Conservation (phyloP, 2,113 vertebrate species). For the Sorex araneus region DNA sequence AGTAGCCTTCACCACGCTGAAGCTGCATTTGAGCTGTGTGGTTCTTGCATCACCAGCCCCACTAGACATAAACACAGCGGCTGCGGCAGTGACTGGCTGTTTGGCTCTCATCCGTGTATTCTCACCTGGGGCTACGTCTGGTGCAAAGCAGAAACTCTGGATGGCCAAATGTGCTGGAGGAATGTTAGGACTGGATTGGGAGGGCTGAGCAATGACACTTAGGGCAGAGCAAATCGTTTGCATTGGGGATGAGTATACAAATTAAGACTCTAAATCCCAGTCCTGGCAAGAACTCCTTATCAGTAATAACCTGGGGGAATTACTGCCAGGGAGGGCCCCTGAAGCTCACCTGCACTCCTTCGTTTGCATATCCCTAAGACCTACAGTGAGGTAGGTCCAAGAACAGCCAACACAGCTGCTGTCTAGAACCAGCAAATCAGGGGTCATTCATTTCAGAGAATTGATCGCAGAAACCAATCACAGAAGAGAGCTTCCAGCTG, state of each 20-base stretch:
- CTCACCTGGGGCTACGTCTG: neutral
- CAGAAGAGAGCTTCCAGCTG: neutral
- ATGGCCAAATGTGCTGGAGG: neutral
- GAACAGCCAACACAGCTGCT: neutral
- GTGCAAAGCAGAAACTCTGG: neutral
- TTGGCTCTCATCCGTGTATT: neutral
- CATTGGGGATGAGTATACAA: neutral
- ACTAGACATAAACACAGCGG: neutral
- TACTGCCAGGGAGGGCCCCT: neutral
- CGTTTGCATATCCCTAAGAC: neutral
- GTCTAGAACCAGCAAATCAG: neutral
- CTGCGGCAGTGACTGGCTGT: neutral
- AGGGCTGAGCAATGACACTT: neutral
- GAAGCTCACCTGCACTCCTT: neutral
- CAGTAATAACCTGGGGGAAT: neutral
- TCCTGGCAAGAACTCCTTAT: neutral
- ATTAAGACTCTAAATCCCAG: neutral
- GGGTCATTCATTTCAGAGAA: neutral
- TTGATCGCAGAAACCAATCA: neutral
- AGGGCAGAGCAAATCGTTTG: neutral
- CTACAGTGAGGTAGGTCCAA: neutral
- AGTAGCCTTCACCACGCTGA: rapidly evolving
- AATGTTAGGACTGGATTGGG: neutral
- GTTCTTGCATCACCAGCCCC: neutral
- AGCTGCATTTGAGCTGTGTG: neutral